Percentiles rank a stretch among this genome's conserved stretches.
These are phyloP conservation scores for Octodon degus DNA, from an alignment of 2,113 vertebrate species.

Conservation along the genomic window DNA sequence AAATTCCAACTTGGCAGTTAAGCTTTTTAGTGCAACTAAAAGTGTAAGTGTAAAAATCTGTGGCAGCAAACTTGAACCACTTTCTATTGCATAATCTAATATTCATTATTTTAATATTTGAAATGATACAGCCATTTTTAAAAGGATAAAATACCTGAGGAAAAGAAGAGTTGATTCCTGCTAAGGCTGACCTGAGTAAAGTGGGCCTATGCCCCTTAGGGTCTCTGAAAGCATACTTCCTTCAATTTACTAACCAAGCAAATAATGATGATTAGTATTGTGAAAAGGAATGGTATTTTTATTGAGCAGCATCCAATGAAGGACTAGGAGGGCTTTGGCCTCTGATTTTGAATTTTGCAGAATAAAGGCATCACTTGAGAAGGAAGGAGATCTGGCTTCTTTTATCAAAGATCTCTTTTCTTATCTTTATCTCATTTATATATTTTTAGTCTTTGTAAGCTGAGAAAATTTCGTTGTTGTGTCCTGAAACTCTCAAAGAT, in stretches of 20 bases:
- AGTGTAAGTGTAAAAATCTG: neutral
- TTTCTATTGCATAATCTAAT: slow-evolving; percentile 35
- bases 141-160: slow-evolving; percentile 41
- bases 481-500: slow-evolving; percentile 78
- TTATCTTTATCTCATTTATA: slow-evolving; percentile 22
- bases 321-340: slow-evolving; percentile 60
- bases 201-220: slow-evolving; percentile 59
- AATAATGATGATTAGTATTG: slow-evolving; percentile 72
- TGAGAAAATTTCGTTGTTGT: slow-evolving; percentile 83
- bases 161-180: slow-evolving; percentile 5
- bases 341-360: slow-evolving; percentile 66
- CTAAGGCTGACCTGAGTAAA: slow-evolving; percentile 65
- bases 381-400: slow-evolving; percentile 72
- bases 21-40: slow-evolving; percentile 53
- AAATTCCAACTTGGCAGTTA: slow-evolving; percentile 27
- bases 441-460: neutral
- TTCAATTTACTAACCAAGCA: slow-evolving; percentile 75
- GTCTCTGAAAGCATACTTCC: slow-evolving; percentile 71
- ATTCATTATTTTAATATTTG: slow-evolving; percentile 69
- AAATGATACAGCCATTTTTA: slow-evolving; percentile 29
- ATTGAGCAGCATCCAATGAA: slow-evolving; percentile 75
- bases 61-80: neutral
- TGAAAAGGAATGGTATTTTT: slow-evolving; percentile 75
- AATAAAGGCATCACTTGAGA: slow-evolving; percentile 64
- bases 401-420: slow-evolving; percentile 63